phyloP scores from a whole-genome alignment of 2,888 invertebrate species.

The Aquatica leii region DNA sequence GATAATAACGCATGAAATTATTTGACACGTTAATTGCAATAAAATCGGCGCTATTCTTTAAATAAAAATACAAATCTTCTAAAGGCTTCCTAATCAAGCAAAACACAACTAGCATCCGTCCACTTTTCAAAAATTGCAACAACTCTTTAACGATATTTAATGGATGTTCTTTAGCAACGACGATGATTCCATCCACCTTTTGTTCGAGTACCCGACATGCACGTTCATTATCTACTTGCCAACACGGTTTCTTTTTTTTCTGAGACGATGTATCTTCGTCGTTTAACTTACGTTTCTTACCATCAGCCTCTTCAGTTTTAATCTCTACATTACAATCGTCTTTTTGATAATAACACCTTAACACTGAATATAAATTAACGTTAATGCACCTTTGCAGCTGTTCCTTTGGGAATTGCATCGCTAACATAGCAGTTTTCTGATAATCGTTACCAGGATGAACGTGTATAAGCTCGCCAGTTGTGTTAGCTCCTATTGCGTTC shows the following conservation, averaged over 20 bases:
- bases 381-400: conserved; percentile 75
- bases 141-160: conserved; percentile 78
- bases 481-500: conserved; percentile 75
- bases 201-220: conserved; percentile 69
- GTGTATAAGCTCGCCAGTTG: conserved; percentile 73
- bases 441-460: conserved; percentile 84
- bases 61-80: conserved; percentile 79
- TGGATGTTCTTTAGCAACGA: conserved; percentile 89
- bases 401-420: conserved; percentile 80
- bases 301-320: neutral
- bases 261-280: conserved; percentile 11
- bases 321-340: neutral
- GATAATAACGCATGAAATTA: conserved; percentile 90
- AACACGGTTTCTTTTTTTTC: conserved; percentile 66
- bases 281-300: conserved; percentile 19
- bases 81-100: conserved; percentile 83
- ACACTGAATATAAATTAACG: conserved; percentile 79
- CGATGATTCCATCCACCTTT: conserved; percentile 78
- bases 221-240: conserved; percentile 74
- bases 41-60: conserved; percentile 77
- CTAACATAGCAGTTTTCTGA: conserved; percentile 79
- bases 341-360: conserved; percentile 72
- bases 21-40: conserved; percentile 81
- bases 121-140: conserved; percentile 78
- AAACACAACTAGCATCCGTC: conserved; percentile 87